A percentile compares a stretch with the other conserved stretches of the same genome.
Evolutionary conservation across 1,140 invertebrate species (phyloP).

Genomic region (Drosophila neocordata): DNA sequence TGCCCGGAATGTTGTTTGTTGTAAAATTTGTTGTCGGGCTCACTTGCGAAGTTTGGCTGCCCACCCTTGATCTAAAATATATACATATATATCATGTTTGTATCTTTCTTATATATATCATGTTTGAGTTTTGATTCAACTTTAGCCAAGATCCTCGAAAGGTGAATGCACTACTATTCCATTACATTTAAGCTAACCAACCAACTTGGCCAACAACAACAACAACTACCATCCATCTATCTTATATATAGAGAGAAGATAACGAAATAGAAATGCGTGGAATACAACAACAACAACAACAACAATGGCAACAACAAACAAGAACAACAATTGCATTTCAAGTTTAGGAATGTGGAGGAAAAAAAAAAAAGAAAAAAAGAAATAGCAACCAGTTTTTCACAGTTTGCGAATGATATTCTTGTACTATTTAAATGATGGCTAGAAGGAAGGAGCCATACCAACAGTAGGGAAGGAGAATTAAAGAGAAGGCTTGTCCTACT

Average conservation of each 20-base stretch:
- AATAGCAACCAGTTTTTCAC: conserved; percentile 41
- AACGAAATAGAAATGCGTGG: conserved; percentile 16
- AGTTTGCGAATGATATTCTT: conserved; percentile 43
- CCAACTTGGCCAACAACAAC: not conserved
- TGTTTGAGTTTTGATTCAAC: no score
- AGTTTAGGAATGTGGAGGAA: conserved; percentile 32
- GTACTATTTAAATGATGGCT: conserved; percentile 52
- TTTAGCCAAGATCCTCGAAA: no score
- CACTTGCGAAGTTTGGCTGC: no score
- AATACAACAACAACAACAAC: not conserved
- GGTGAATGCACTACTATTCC: no score
- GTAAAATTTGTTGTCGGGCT: no score
- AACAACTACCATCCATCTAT: not conserved
- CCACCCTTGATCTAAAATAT: no score
- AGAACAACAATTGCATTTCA: conserved; percentile 36
- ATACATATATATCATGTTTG: no score
- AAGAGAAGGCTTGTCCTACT: conserved; percentile 18
- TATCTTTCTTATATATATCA: no score
- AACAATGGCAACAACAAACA: conserved; percentile 14
- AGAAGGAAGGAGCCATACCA: not conserved
- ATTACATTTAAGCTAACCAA: not conserved
- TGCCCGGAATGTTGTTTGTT: no score
- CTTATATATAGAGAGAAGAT: conserved; percentile 10
- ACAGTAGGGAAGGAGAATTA: not conserved
- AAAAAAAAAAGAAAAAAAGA: conserved; percentile 18